Evolutionary conservation across 2,797 vertebrate species (phyloP), one percentile per base, ranked within the genome.

Genomic region (Xerus rutilus): DNA sequence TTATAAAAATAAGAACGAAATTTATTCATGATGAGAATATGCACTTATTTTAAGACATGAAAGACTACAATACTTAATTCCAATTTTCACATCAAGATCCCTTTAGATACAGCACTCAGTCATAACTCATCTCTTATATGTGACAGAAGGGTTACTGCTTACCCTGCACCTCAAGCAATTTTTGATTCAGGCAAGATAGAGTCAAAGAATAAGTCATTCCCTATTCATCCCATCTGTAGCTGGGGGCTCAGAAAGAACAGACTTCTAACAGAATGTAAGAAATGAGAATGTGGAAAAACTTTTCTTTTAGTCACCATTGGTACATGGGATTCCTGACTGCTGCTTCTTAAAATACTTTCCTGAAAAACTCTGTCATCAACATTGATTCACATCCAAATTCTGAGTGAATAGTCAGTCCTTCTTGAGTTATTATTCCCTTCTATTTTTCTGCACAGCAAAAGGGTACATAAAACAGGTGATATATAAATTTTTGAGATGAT

Each of bases 21-120:
- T 96, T 70, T 74, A 86, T 30, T 81, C 73, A 57, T 82, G 73
- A 86, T 94, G 62, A 77, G 73, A 96, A 89, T 52, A 64, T 30
- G 54, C n/a, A 88, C 59, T 92, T 94, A 84, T 73, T 74, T 92
- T 10, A 79, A 93, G 78, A 79, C 74, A 90, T 81, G 84, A 96
- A 94, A 86, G 89, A 81, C 7, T 77, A 65, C 79, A 92, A 62
- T 62, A 65, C 28, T 70, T 89, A 83, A 83, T 93, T 95, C 70
- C 32, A 79, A 49, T 93, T 93, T 77, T 93, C 91, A 87, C n/a
- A 77, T 7, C 25, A 52, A 86, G 73, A 93, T 89, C 69, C 79
- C 86, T 92, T 91, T 84, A 81, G 32, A 64, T 72, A 89, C 13
- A 20, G 52, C 8, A 67, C 67, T 73, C 20, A 57, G 70, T 86